Conservation (phyloP, 2,888 invertebrate genomes). For the Neuroscelio doddi region DNA sequence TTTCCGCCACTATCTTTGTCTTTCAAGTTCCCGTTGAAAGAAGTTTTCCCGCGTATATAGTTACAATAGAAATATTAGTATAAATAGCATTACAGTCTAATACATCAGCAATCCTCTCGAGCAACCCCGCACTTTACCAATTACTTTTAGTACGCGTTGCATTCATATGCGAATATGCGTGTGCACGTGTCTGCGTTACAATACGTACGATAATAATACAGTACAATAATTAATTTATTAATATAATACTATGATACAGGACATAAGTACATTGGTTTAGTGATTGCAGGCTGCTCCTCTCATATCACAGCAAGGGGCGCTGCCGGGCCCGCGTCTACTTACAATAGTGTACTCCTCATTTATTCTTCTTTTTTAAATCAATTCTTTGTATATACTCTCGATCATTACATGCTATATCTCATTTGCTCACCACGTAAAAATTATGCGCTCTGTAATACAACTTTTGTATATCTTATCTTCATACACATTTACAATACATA, state of each 20-base stretch:
- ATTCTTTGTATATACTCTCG: slow-evolving; percentile 24
- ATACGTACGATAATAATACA: slow-evolving; percentile 52
- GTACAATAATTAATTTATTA: slow-evolving; percentile 60
- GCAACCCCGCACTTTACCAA: slow-evolving; percentile 47
- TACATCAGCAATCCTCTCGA: slow-evolving; percentile 33
- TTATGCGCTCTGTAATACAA: slow-evolving; percentile 38
- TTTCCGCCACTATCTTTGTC: too few species aligned
- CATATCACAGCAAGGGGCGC: slow-evolving; percentile 72
- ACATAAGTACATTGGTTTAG: slow-evolving; percentile 73
- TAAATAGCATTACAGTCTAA: slow-evolving; percentile 31
- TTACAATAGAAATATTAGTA: slow-evolving; percentile 23
- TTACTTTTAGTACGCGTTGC: slow-evolving; percentile 23
- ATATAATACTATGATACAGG: slow-evolving; percentile 69
- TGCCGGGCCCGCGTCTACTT: slow-evolving; percentile 71
- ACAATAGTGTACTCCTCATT: slow-evolving; percentile 39
- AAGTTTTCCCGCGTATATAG: not conserved
- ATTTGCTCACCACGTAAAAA: slow-evolving; percentile 51
- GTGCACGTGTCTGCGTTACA: slow-evolving; percentile 31
- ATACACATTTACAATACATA: slow-evolving; percentile 35
- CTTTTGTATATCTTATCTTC: slow-evolving; percentile 31
- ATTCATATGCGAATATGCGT: slow-evolving; percentile 24
- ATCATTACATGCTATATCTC: slow-evolving; percentile 51
- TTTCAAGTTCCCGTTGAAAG: not conserved
- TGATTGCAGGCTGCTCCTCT: slow-evolving; percentile 73
- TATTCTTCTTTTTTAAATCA: slow-evolving; percentile 15